Base-by-base conservation (phyloP, 1,140 invertebrate genomes). In the Oscheius sp. region DNA sequence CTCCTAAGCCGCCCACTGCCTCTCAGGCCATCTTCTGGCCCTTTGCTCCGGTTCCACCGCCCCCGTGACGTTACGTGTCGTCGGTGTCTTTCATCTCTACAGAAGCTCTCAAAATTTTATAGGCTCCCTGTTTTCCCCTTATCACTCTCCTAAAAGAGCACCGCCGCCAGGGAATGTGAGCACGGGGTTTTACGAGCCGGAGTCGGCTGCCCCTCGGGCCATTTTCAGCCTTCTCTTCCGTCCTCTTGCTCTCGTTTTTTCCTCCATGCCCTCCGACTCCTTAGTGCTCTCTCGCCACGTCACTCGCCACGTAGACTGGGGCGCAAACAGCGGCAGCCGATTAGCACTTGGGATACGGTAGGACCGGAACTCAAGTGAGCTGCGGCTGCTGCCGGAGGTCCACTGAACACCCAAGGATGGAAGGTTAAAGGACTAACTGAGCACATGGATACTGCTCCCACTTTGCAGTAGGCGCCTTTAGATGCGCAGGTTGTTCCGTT, bases 61-160 rank as follows among this genome's bases (percentile, higher is more conserved):
- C n/a, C n/a, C n/a, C n/a, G n/a, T n/a, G n/a, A n/a, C n/a, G n/a
- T n/a, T n/a, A n/a, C n/a, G n/a, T n/a, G 49, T 7, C 4, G 49
- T 7, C 49, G 49, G 49, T 23, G 15, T 23, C 49, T 55, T 55
- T 55, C 49, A 55, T 13, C 49, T 55, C 49, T 55, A 55, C 49
- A 55, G 49, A 55, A 55, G 49, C 49, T 55, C 38, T 55, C 49
- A 55, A 55, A 55, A 20, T 23, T 55, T 55, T 55, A 55, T 55
- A 55, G 49, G 49, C 49, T 23, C n/a, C 23, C 49, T 55, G 49
- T 55, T 55, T 55, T 55, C 7, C 28, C 4, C 49, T 55, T 55
- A 55, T 55, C 49, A 55, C 7, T 23, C 49, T 42, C 38, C 23
- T 55, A 15, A 55, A 55, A 55, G 49, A 15, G 23, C n/a, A 55